Conservation (phyloP, 1,140 invertebrate genomes). For the Ericerus pela region DNA sequence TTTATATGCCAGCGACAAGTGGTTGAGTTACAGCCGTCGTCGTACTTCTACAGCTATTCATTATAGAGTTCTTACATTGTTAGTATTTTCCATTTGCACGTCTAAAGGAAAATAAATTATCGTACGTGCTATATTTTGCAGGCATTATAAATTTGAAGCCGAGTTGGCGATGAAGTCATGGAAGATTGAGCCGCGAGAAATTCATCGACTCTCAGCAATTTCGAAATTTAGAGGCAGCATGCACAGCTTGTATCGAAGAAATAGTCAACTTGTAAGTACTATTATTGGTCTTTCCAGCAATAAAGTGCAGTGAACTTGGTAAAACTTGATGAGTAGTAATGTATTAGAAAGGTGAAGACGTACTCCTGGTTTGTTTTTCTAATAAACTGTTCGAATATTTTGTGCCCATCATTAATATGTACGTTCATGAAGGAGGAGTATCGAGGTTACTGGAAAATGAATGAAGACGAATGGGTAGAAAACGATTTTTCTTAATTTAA, state of each 20-base stretch:
- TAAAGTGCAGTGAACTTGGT: too few relatives aligned
- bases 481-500: too few relatives aligned
- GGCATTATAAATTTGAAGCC: conserved; percentile 80
- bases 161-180: conserved; percentile 92
- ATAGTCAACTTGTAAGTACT: conserved; percentile 44
- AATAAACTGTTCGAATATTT: too few relatives aligned
- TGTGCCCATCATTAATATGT: too few relatives aligned
- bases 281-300: conserved; percentile 3
- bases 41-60: background rate
- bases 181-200: conserved; percentile 74
- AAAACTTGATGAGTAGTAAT: too few relatives aligned
- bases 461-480: too few relatives aligned
- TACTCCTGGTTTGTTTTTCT: too few relatives aligned
- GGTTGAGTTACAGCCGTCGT: background rate
- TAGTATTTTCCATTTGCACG: background rate
- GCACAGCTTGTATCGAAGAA: conserved; percentile 43
- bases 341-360: too few relatives aligned
- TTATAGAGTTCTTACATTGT: conserved; percentile 1
- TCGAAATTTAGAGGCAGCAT: conserved; percentile 42
- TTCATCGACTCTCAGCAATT: conserved; percentile 31
- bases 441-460: too few relatives aligned
- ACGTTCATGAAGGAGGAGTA: too few relatives aligned
- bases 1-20: background rate
- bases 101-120: background rate
- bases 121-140: too few relatives aligned